Evolutionary conservation across 2,797 vertebrate genomes (phyloP), one percentile per base, ranked within the genome.

Genomic region (Ispidina lecontei): DNA sequence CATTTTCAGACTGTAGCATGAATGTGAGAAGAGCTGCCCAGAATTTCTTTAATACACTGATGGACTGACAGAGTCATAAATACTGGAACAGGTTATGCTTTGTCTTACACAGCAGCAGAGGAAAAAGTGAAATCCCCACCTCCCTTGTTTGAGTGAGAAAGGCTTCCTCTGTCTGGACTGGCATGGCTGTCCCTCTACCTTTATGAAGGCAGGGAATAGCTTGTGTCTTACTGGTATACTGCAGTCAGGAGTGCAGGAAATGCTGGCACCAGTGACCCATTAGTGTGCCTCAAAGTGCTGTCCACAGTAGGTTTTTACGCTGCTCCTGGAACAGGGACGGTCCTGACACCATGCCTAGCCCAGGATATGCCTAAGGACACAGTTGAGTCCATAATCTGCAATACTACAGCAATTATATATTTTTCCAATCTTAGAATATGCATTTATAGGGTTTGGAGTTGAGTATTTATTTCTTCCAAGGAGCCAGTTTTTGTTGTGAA

Each of bases 1-100:
- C 60, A 91, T 85, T 93, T 96, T 95, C 87, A 94, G 77, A 84
- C 84, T 41, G 47, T 47, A 90, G 73, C 71, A 84, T 80, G 81
- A 91, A 83, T 51, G 46, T 1, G 0, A 86, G 46, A 87, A 89
- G 80, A 83, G n/a, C 65, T 90, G 76, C 67, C 43, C 65, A 54
- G 86, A 74, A 56, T 63, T 82, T 85, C 13, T 33, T 71, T 56
- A 95, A 67, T 77, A 65, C 35, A 52, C 26, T 84, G 83, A 92
- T 94, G 86, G 63, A 31, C 70, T 87, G 79, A 91, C 58, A 74
- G 74, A 93, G 35, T 85, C 71, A 76, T 94, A 79, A 91, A 93
- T 90, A 78, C 15, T 46, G 71, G 76, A 93, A 94, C 64, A 92
- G 83, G 79, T 94, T 92, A 84, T 0, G 13, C 83, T 88, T 92